Base-by-base conservation (phyloP, 2,888 invertebrate species). In the Xanthia togata region DNA sequence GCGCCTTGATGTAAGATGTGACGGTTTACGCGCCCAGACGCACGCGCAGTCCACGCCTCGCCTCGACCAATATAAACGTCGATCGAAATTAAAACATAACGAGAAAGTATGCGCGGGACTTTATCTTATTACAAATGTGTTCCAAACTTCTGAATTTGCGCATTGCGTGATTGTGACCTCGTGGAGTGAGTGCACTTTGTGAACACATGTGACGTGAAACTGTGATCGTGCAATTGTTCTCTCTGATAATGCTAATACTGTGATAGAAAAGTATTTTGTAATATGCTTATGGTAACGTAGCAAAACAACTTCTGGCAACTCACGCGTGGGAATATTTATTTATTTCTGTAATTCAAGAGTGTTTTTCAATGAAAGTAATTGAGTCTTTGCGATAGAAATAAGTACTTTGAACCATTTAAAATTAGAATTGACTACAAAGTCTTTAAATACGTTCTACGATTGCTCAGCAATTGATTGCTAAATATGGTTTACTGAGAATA, bases 31-130 rank as follows among this genome's bases (percentile, higher is more conserved):
- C 92, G 93, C 91, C 92, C 90, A 90, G 91, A 87, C 93, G 92
- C 93, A 89, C 92, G 94, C 95, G 95, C 95, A 95, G 94, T 95
- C 90, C 89, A 89, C 91, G 89, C 90, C 90, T 91, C 94, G 94
- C 94, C 88, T 89, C 94, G 93, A 90, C 93, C 93, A 93, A 94
- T 94, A 93, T 93, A 94, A 95, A 94, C 95, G 96, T 94, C 92
- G 92, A 94, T 94, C 90, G 91, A 94, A 93, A 91, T 93, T 93
- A 92, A 93, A 94, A 92, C 91, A 92, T 90, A 93, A 89, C 91
- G 89, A 89, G 90, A 93, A 93, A 94, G 91, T 93, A 90, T 91
- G 90, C 85, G 89, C 85, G 86, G 79, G 90, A 89, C 84, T 88
- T 90, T 85, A 83, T 87, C 86, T 88, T 85, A 87, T 84, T 83